phyloP scores from a whole-genome alignment of 2,888 invertebrate genomes.

The Abrostola triplasia region DNA sequence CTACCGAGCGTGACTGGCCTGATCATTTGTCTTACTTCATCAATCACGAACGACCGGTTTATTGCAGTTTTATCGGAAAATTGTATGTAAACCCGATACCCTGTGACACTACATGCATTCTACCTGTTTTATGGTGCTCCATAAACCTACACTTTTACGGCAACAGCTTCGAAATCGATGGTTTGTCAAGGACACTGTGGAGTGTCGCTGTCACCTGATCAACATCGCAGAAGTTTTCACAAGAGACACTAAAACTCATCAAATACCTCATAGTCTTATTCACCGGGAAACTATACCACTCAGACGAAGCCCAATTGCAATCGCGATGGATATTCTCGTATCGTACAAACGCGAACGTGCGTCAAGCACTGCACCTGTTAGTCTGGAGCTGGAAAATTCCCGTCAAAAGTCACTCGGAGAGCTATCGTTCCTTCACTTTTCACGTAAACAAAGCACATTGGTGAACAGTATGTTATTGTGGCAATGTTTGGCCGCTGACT shows the following conservation, averaged over 20 bases:
- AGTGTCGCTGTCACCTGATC: constrained; percentile 33
- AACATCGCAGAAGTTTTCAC: constrained; percentile 21
- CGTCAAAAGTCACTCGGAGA: constrained; percentile 46
- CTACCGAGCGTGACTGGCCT: no score
- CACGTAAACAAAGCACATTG: constrained; percentile 44
- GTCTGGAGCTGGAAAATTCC: constrained; percentile 62
- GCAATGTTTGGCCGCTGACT: constrained; percentile 75
- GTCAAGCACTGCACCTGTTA: constrained; percentile 48
- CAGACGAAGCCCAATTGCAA: constrained; percentile 6
- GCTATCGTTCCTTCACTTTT: constrained; percentile 38
- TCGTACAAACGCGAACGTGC: constrained; percentile 28
- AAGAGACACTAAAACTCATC: constrained; percentile 3
- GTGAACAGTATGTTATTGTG: constrained; percentile 63
- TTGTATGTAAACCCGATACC: neutral
- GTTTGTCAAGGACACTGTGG: constrained; percentile 37
- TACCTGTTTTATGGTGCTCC: neutral
- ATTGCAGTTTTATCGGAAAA: constrained; percentile 16
- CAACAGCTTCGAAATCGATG: constrained; percentile 10
- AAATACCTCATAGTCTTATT: constrained; percentile 10
- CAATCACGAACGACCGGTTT: neutral
- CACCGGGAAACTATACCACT: constrained; percentile 7
- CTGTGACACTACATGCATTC: neutral
- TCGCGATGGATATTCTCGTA: constrained; percentile 24
- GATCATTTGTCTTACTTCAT: neutral
- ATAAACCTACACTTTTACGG: constrained; percentile 9